phyloP scores from a whole-genome alignment of 2,797 vertebrate genomes.

The Crax fasciolata region DNA sequence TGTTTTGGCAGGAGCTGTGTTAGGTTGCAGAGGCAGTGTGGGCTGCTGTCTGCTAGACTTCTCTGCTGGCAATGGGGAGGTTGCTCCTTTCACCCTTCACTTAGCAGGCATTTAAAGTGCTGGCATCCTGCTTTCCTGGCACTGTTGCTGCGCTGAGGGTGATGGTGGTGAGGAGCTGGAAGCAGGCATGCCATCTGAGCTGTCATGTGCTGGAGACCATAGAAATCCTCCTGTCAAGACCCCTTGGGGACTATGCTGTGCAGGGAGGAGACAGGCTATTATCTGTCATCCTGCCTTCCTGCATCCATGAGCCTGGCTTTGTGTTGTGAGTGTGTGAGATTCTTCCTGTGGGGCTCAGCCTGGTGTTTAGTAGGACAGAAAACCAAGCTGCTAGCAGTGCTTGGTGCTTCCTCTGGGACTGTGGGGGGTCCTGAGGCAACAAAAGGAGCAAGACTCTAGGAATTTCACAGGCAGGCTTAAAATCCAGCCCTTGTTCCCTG shows the following conservation, averaged over 20 bases:
- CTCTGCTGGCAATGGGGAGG: neutral
- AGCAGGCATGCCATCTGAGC: neutral
- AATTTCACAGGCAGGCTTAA: neutral
- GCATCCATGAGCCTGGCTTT: neutral
- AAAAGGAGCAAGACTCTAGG: neutral
- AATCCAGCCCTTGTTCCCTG: neutral
- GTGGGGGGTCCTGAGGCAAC: neutral
- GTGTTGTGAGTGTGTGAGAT: rapidly evolving
- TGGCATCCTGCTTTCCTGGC: neutral
- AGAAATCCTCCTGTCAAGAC: neutral
- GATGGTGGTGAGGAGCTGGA: neutral
- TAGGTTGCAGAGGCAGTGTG: neutral
- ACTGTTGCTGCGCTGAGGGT: neutral
- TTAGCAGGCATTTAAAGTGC: neutral
- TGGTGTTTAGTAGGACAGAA: neutral
- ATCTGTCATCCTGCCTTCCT: neutral
- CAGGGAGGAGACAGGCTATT: neutral
- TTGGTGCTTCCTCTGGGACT: neutral
- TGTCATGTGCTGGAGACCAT: neutral
- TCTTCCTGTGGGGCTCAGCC: neutral
- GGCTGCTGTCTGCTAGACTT: neutral
- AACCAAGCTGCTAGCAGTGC: rapidly evolving
- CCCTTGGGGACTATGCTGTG: neutral
- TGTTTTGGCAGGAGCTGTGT: neutral
- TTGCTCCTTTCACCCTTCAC: neutral